Conservation (phyloP, 2,888 invertebrate species). For the Crossocerus cetratus region DNA sequence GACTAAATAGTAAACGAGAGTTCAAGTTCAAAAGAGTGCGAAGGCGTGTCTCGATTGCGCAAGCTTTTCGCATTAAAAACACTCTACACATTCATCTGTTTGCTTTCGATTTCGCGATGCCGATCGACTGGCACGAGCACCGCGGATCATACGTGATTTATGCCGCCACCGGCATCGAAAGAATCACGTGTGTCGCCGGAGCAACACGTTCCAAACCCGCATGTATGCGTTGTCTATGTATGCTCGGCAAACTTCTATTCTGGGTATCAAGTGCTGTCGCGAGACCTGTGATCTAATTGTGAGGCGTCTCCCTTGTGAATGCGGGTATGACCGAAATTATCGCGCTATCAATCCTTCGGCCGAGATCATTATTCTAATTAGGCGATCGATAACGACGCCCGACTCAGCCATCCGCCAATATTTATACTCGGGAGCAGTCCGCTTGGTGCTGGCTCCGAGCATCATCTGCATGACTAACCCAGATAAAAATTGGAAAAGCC, state of each 20-base stretch:
- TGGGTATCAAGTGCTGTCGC: background rate
- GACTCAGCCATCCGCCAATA: background rate
- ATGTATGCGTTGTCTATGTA: background rate
- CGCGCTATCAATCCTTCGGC: too few species aligned
- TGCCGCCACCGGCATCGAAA: background rate
- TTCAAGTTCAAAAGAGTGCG: too few species aligned
- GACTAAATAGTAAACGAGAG: too few species aligned
- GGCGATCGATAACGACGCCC: background rate
- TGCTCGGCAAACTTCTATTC: background rate
- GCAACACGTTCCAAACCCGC: background rate
- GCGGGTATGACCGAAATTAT: background rate
- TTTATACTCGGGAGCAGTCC: background rate
- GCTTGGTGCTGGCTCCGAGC: background rate
- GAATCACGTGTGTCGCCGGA: background rate
- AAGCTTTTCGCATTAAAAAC: too few species aligned
- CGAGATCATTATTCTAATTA: constrained; percentile 1
- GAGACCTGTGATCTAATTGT: too few species aligned
- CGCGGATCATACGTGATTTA: constrained; percentile 1
- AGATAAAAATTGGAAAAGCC: too few species aligned
- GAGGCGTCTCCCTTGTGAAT: background rate
- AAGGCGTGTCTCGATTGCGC: too few species aligned
- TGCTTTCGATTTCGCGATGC: too few species aligned
- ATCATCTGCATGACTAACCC: background rate
- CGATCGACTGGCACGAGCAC: too few species aligned
- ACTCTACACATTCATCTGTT: too few species aligned